phyloP scores from a whole-genome alignment of 2,797 vertebrate genomes.

The Malacoctenus gilli region DNA sequence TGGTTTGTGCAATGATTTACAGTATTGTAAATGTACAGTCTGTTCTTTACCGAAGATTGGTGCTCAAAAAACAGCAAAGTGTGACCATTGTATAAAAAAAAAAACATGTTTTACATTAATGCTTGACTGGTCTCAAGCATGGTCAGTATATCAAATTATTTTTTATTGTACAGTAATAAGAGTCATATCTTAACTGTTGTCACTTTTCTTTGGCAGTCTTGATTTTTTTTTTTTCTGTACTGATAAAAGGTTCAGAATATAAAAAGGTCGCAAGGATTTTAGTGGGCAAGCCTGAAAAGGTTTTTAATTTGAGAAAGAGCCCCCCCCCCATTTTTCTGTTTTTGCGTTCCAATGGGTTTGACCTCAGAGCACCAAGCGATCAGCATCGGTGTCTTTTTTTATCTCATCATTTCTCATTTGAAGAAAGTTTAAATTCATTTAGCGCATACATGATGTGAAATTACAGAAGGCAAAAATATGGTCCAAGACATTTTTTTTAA shows the following conservation, averaged over 20 bases:
- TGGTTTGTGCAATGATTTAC: constrained; percentile 68
- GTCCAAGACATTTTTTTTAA: constrained; percentile 4
- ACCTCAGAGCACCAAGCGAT: too few relatives aligned
- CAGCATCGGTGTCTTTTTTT: too few relatives aligned
- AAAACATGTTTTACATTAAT: constrained; percentile 73
- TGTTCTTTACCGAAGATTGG: constrained; percentile 56
- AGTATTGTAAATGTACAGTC: constrained; percentile 67
- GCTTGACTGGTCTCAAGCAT: constrained; percentile 99
- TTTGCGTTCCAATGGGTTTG: too few relatives aligned
- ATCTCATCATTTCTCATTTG: too few relatives aligned
- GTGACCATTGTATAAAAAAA: constrained; percentile 63
- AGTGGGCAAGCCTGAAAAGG: too few relatives aligned
- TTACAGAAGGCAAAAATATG: constrained; percentile 2
- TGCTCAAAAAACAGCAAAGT: constrained; percentile 61
- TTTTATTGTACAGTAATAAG: constrained; percentile 76
- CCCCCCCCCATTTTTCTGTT: too few relatives aligned
- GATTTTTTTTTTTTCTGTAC: constrained; percentile 12
- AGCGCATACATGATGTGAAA: constrained; percentile 4
- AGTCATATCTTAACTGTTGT: constrained; percentile 63
- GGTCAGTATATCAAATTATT: constrained; percentile 67
- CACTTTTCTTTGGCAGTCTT: constrained; percentile 51
- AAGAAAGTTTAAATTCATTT: too few relatives aligned
- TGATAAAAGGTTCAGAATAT: too few relatives aligned
- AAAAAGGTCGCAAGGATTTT: too few relatives aligned
- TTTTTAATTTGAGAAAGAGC: too few relatives aligned